Conservation (phyloP, 2,888 invertebrate species). For the Scelioninae gen. 1 region DNA sequence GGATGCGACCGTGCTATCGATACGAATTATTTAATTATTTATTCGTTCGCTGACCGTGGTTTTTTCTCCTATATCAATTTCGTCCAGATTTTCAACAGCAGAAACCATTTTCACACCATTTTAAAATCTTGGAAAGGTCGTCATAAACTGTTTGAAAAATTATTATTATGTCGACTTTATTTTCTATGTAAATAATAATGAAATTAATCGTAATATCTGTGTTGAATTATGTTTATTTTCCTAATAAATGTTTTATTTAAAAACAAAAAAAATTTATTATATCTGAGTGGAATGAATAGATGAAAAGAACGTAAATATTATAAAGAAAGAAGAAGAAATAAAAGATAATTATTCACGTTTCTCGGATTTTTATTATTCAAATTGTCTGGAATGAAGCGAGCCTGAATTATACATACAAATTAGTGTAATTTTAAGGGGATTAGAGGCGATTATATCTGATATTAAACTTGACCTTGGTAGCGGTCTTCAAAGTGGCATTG, state of each 20-base stretch:
- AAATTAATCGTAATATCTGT: not conserved
- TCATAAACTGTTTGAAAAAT: too few relatives aligned
- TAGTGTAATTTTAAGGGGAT: constrained; percentile 66
- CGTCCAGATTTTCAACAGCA: not conserved
- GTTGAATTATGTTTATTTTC: constrained; percentile 4
- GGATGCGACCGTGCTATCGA: constrained; percentile 69
- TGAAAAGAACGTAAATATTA: constrained; percentile 38
- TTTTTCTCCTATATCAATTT: not conserved
- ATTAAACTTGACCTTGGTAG: constrained; percentile 61
- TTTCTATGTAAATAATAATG: too few relatives aligned
- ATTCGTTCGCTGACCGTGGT: constrained; percentile 34
- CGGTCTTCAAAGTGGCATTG: constrained; percentile 28
- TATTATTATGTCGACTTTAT: too few relatives aligned
- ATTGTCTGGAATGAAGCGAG: constrained; percentile 44
- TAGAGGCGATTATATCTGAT: constrained; percentile 61
- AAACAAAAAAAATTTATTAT: not conserved
- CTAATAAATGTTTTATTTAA: constrained; percentile 17
- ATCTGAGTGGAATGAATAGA: constrained; percentile 20
- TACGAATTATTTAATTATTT: constrained; percentile 69
- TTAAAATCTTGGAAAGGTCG: too few relatives aligned
- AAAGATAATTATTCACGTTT: constrained; percentile 63
- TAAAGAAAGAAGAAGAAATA: constrained; percentile 28
- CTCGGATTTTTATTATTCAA: constrained; percentile 63
- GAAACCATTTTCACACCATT: too few relatives aligned
- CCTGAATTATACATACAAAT: constrained; percentile 65